Evolutionary conservation across 2,797 vertebrate genomes (phyloP), one percentile per base, ranked within the genome.

Genomic region (Acomys russatus): DNA sequence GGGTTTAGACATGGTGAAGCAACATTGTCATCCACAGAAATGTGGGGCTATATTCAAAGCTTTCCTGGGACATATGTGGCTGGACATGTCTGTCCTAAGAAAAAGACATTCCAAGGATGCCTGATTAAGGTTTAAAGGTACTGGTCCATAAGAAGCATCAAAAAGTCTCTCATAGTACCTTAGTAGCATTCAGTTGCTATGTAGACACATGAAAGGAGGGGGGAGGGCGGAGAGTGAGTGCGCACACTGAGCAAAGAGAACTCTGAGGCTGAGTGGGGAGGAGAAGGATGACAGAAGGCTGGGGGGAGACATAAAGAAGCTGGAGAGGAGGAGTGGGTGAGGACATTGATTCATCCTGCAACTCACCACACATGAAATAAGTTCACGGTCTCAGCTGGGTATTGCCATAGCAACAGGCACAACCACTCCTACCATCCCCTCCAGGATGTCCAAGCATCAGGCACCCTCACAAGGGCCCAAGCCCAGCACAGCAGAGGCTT

Each of bases 301-400:
- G 88, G 64, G 80, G 70, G 73, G 94, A 90, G 68, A 85, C 38
- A 68, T 1, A 28, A n/a, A 73, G 63, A 88, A 80, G 83, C 73
- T 74, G 82, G 63, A 91, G 73, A 80, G 85, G 38, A 79, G 49
- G 88, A 88, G 97, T 92, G 92, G 95, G 95, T 89, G 90, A 90
- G 71, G 66, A 96, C 90, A 92, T 20, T 89, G 96, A 95, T 92
- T 91, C 97, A 97, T 92, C 91, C 92, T 7, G 7, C 59, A 90
- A 86, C 20, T 90, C 85, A 82, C 92, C 76, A 12, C 38, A 38
- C 91, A 92, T 70, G 74, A 92, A 94, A 95, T 17, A 92, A 87
- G 80, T 96, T 96, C 94, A 82, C 56, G 86, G 88, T 94, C 79
- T 88, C 95, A 94, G 91, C 63, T 64, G 91, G 23, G 44, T 68